A percentile compares a stretch with the other conserved stretches of the same genome.
Evolutionary conservation across 2,888 invertebrate species (phyloP).

Genomic region (Adineta ricciae): DNA sequence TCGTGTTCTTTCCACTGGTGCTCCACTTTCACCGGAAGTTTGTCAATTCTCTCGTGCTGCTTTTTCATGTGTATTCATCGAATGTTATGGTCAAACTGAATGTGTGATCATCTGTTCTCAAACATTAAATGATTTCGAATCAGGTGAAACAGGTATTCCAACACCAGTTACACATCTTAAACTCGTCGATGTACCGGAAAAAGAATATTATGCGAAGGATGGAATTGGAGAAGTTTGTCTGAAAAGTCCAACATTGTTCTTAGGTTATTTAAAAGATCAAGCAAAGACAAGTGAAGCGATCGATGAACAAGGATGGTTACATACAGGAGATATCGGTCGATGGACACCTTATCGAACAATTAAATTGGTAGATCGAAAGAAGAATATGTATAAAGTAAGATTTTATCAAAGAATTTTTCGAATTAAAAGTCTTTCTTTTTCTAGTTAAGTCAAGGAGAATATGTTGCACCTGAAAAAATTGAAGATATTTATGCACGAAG

Average conservation of each 20-base stretch:
- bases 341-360: slow-evolving; percentile 17
- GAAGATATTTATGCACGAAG: slow-evolving; percentile 21
- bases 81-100: slow-evolving; percentile 52
- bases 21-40: slow-evolving; percentile 82
- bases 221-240: slow-evolving; percentile 63
- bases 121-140: slow-evolving; percentile 36
- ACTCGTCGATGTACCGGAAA: slow-evolving; percentile 89
- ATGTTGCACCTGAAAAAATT: slow-evolving; percentile 31
- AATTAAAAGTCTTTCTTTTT: background rate
- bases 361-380: slow-evolving; percentile 32
- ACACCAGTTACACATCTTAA: slow-evolving; percentile 86
- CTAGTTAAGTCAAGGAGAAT: slow-evolving; percentile 30
- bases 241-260: slow-evolving; percentile 82
- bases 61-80: slow-evolving; percentile 45
- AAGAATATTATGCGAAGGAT: slow-evolving; percentile 58
- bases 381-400: slow-evolving; percentile 28
- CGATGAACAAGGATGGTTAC: slow-evolving; percentile 30
- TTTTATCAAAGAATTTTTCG: background rate
- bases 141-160: slow-evolving; percentile 81
- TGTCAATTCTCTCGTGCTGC: slow-evolving; percentile 44
- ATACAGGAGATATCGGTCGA: slow-evolving; percentile 30
- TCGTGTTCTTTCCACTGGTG: slow-evolving; percentile 85
- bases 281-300: slow-evolving; percentile 75
- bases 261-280: slow-evolving; percentile 83
- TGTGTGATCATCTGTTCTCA: slow-evolving; percentile 37